Evolutionary conservation across 2,888 invertebrate genomes (phyloP).

Genomic region (Graphium colonna): DNA sequence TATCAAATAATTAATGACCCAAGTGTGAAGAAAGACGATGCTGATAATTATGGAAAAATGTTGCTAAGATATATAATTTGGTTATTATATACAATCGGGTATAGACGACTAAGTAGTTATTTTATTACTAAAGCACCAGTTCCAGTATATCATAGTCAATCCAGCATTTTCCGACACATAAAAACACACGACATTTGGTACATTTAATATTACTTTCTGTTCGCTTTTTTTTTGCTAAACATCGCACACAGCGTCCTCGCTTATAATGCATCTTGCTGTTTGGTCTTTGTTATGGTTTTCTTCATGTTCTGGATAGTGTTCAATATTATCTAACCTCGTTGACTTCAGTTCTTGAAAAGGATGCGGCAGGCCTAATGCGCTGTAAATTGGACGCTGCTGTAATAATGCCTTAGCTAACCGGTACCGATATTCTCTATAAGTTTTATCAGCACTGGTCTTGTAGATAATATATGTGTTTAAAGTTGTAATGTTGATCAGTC

Average conservation of each 20-base stretch:
- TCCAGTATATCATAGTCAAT: slow-evolving; percentile 6
- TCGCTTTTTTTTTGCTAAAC: neutral
- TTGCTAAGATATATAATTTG: neutral
- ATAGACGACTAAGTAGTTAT: slow-evolving; percentile 10
- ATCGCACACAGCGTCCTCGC: neutral
- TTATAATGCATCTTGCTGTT: neutral
- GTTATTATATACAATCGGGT: neutral
- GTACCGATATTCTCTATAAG: neutral
- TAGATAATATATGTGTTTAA: slow-evolving; percentile 16
- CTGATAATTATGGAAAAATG: neutral
- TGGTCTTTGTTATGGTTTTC: neutral
- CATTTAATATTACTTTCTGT: neutral
- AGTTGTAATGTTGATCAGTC: slow-evolving; percentile 13
- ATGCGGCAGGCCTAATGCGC: neutral
- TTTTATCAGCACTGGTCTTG: neutral
- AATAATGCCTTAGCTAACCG: neutral
- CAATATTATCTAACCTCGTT: neutral
- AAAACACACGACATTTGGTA: neutral
- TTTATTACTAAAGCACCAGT: slow-evolving; percentile 20
- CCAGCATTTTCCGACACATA: neutral
- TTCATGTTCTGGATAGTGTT: neutral
- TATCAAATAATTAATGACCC: neutral
- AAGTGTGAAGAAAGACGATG: neutral
- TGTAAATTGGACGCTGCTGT: neutral
- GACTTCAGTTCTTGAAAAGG: neutral